Conservation (phyloP, 1,140 invertebrate genomes). For the Sitobion miscanthi region DNA sequence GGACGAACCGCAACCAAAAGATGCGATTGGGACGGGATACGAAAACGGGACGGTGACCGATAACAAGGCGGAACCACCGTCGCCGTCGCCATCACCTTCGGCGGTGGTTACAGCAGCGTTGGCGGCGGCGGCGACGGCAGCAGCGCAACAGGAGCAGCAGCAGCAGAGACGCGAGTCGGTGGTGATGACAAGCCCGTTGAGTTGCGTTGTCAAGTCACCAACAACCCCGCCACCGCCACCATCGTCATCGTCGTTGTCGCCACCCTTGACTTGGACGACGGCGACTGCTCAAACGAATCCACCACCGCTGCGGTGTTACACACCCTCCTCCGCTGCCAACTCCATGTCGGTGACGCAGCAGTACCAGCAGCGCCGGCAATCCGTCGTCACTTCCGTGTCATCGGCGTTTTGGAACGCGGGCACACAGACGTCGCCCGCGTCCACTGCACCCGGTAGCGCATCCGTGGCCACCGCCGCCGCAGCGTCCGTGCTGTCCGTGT, state of each 20-base stretch:
- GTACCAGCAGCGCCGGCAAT: slow-evolving; percentile 54
- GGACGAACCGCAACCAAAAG: slow-evolving; percentile 22
- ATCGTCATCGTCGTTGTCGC: background rate
- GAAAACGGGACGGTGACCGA: slow-evolving; percentile 25
- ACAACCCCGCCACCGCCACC: background rate
- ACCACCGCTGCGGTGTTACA: background rate
- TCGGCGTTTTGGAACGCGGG: slow-evolving; percentile 42
- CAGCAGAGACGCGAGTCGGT: slow-evolving; percentile 58
- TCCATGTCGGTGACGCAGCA: slow-evolving; percentile 30
- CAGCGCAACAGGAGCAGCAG: background rate
- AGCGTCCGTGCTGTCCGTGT: slow-evolving; percentile 56
- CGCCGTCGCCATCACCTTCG: background rate
- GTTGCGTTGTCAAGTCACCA: slow-evolving; percentile 53
- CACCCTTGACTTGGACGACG: slow-evolving; percentile 12
- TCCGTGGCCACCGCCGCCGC: slow-evolving; percentile 57
- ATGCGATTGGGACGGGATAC: background rate
- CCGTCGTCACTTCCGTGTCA: slow-evolving; percentile 49
- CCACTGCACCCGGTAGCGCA: slow-evolving; percentile 49
- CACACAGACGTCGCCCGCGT: slow-evolving; percentile 57
- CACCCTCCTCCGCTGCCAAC: background rate
- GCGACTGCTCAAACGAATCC: background rate
- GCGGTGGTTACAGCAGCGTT: background rate
- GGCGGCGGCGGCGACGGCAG: background rate
- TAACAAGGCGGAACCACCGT: background rate
- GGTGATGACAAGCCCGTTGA: slow-evolving; percentile 53